Percentiles rank a stretch among this genome's conserved stretches.
These are phyloP conservation scores for Saimiri boliviensis DNA, from an alignment of 2,113 vertebrate genomes.

Conservation along the genomic window DNA sequence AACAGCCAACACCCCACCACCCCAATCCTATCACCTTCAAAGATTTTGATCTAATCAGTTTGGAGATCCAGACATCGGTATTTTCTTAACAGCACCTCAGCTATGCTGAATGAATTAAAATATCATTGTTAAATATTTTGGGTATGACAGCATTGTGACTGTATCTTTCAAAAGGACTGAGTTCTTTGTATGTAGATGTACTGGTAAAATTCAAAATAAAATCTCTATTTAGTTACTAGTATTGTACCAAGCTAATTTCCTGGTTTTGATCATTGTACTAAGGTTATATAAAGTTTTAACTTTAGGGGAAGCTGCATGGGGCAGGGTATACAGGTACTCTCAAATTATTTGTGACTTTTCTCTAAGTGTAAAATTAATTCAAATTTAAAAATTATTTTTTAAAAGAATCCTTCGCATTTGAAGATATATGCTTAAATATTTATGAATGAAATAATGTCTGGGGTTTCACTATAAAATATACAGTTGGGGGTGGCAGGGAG, in stretches of 20 bases:
- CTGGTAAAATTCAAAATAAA: not conserved
- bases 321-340: not conserved
- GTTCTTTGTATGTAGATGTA: not conserved
- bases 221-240: not conserved
- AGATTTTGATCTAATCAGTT: not conserved
- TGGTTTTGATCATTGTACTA: not conserved
- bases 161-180: not conserved
- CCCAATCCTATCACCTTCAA: not conserved
- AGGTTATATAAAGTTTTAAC: not conserved
- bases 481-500: not conserved
- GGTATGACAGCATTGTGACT: not conserved
- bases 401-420: not conserved
- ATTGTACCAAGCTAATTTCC: not conserved
- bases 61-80: not conserved
- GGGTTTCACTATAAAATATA: not conserved
- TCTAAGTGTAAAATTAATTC: conserved; percentile 15
- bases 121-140: not conserved
- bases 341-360: not conserved
- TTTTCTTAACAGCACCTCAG: not conserved
- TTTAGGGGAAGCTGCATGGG: not conserved
- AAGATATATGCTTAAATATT: conserved; percentile 11
- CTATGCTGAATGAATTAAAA: not conserved
- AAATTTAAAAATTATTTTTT: not conserved
- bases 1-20: not conserved
- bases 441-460: conserved; percentile 3